A percentile compares a stretch with the other conserved stretches of the same genome.
Conservation (phyloP, 1,140 invertebrate species). For the Melanaphis sacchari region DNA sequence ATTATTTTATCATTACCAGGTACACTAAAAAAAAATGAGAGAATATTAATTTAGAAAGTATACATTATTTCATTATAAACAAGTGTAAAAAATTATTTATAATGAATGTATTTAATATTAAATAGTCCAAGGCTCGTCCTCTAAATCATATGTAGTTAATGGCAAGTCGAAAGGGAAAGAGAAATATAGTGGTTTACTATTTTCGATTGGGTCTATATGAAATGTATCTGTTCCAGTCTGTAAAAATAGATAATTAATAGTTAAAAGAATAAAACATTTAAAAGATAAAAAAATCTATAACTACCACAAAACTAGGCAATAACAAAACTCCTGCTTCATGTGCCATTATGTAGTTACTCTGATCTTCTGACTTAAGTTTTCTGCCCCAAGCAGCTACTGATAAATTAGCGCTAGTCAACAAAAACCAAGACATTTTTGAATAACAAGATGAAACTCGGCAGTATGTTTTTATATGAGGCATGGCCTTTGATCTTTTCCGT, state of each 20-base stretch:
- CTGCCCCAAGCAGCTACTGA: conserved; percentile 95
- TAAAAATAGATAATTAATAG: conserved; percentile 60
- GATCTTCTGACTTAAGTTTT: conserved; percentile 71
- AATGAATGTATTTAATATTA: background rate
- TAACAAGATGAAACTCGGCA: conserved; percentile 75
- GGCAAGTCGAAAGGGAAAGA: conserved; percentile 84
- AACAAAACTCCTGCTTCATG: conserved; percentile 94
- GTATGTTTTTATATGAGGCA: conserved; percentile 96
- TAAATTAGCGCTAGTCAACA: conserved; percentile 91
- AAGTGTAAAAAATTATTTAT: background rate
- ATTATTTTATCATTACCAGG: background rate
- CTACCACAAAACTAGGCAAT: conserved; percentile 82
- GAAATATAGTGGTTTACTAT: conserved; percentile 67
- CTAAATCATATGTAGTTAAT: conserved; percentile 69
- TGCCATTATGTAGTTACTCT: conserved; percentile 72
- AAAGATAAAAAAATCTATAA: background rate
- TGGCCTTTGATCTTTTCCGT: conserved; percentile 74
- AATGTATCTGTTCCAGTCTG: conserved; percentile 64
- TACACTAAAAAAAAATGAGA: background rate
- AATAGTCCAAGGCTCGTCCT: conserved; percentile 65
- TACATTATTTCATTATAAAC: background rate
- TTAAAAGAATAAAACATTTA: conserved; percentile 33
- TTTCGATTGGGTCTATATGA: conserved; percentile 63
- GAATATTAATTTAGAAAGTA: background rate
- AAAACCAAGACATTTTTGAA: conserved; percentile 77